Conservation (phyloP, 2,113 vertebrate genomes). For the Proterorhinus semilunaris region DNA sequence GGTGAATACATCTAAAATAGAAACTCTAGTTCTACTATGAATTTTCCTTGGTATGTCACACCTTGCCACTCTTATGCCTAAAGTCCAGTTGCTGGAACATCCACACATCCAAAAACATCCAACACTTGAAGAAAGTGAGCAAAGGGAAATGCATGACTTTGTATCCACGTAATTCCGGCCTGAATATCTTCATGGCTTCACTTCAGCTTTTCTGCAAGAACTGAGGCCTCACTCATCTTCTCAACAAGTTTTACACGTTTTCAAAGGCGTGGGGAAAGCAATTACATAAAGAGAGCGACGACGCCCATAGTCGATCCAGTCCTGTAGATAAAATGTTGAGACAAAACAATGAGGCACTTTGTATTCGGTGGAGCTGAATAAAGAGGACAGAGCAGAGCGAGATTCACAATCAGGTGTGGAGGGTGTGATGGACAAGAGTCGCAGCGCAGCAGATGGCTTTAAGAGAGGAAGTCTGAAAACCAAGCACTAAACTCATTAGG, state of each 20-base stretch:
- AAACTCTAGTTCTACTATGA: too few species aligned
- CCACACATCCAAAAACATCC: neutral
- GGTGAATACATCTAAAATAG: too few species aligned
- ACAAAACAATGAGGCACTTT: slow-evolving; percentile 45
- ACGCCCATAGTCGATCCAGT: slow-evolving; percentile 54
- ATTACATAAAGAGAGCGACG: slow-evolving; percentile 58
- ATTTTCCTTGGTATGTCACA: too few species aligned
- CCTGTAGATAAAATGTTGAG: slow-evolving; percentile 42
- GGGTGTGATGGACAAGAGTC: slow-evolving; percentile 31
- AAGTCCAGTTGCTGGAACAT: neutral
- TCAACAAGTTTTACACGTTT: slow-evolving; percentile 56
- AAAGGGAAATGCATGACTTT: neutral
- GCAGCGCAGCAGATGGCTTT: slow-evolving; percentile 55
- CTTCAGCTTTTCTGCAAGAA: slow-evolving; percentile 37
- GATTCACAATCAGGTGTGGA: slow-evolving; percentile 39
- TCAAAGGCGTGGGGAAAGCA: slow-evolving; percentile 48
- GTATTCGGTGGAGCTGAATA: slow-evolving; percentile 39
- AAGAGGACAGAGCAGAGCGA: slow-evolving; percentile 35
- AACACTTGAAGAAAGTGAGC: too few species aligned
- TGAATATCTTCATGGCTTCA: slow-evolving; percentile 10
- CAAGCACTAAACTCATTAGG: slow-evolving; percentile 62
- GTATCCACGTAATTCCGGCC: neutral
- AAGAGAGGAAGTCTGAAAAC: slow-evolving; percentile 56
- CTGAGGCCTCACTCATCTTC: slow-evolving; percentile 46
- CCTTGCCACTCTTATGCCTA: neutral